Base-by-base conservation (phyloP, 64 coral and sea anemone genomes). In the Pachyseris speciosa region DNA sequence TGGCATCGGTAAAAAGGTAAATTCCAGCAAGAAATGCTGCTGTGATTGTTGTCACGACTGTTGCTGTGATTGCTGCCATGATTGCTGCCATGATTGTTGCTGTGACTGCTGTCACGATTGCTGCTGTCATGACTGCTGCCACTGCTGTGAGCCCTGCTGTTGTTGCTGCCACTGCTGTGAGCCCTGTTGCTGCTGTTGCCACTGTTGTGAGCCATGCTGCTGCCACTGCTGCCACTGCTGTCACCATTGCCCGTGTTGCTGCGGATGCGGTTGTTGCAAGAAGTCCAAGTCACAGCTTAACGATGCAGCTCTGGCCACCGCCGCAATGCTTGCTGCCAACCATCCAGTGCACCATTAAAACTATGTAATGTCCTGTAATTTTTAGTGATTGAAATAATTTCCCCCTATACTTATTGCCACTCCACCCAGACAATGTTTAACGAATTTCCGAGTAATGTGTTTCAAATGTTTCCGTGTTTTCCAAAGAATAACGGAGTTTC, bases 91-190 rank as follows among this genome's bases (percentile, higher is more conserved):
- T 20, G 75, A 77, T 1, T 93, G 91, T 16, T 78, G 72, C 13
- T 59, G 87, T 31, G 72, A 78, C 1, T 93, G 90, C 38, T 92
- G 89, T 41, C 83, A 83, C 9, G 75, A 78, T 29, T 78, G 75
- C 71, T 87, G 90, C 22, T 83, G 60, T 7, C 73, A 84, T 20
- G 86, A 83, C 32, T 81, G 88, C 64, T 55, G 53, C 28, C 74
- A 76, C 38, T 93, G 91, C 37, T 88, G 84, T 48, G 91, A 93
- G 6, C 84, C 84, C 12, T 93, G 91, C 22, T 93, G 91, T 53
- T 87, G 84, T 17, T 93, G 91, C 22, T 86, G 86, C 37, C 73
- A 87, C 12, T 93, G 91, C 44, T 87, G 84, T 17, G 85, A 78
- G 17, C 74, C 83, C 4, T 92, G 90, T 22, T 92, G 90, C 45